Evolutionary conservation across 2,797 vertebrate genomes (phyloP).

Genomic region (Lophura swinhoii): DNA sequence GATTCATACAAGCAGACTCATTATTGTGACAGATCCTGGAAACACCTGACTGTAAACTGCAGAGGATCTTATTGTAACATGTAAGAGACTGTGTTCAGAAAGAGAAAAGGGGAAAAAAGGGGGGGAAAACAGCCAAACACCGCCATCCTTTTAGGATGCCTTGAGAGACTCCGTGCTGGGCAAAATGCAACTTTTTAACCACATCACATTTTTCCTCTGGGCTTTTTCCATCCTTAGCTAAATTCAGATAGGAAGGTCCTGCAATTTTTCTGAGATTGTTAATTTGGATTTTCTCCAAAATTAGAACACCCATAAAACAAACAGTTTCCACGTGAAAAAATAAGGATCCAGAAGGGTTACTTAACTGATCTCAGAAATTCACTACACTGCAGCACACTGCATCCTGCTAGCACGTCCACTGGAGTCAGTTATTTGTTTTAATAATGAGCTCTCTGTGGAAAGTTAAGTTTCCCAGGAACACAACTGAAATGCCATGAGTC

Average conservation of each 20-base stretch:
- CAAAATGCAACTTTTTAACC: not conserved
- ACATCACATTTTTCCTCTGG: not conserved
- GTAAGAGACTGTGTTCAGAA: not conserved
- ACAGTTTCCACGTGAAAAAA: not conserved
- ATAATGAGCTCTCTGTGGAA: not conserved
- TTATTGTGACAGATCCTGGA: not conserved
- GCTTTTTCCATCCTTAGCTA: not conserved
- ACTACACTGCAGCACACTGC: not conserved
- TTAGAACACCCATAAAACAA: not conserved
- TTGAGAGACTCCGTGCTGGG: fast-evolving
- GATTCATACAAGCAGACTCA: not conserved
- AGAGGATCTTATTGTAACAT: not conserved
- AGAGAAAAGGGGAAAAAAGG: not conserved
- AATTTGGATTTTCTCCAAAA: not conserved
- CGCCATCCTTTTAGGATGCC: not conserved
- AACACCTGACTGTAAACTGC: not conserved
- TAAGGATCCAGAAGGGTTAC: not conserved
- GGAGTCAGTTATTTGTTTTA: not conserved
- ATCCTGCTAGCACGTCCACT: not conserved
- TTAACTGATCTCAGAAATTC: not conserved
- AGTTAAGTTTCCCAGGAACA: not conserved
- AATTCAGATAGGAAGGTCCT: not conserved
- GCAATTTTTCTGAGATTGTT: not conserved
- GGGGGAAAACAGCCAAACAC: fast-evolving
- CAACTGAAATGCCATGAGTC: not conserved